phyloP scores from a whole-genome alignment of 2,113 vertebrate genomes.

The Ellobius talpinus region DNA sequence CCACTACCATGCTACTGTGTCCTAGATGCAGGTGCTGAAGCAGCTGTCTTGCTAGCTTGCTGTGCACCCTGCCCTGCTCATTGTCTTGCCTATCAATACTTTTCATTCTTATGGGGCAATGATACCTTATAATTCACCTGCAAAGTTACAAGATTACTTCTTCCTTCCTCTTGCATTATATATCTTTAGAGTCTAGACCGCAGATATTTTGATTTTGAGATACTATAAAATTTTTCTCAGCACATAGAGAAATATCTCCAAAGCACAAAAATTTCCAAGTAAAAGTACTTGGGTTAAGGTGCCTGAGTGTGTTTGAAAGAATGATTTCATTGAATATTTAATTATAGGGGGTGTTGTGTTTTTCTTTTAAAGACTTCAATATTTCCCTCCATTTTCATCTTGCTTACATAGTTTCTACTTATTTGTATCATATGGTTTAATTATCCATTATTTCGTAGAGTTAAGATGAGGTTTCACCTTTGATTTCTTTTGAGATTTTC shows the following conservation, averaged over 20 bases:
- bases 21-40: background rate
- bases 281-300: conserved; percentile 17
- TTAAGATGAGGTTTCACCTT: background rate
- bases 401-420: conserved; percentile 3
- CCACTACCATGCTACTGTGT: background rate
- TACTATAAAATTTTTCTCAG: conserved; percentile 13
- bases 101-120: conserved; percentile 1
- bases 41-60: background rate
- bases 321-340: background rate
- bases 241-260: background rate
- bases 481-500: background rate
- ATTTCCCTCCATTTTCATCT: background rate
- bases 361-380: conserved; percentile 24
- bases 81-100: conserved; percentile 5
- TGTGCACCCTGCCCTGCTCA: background rate
- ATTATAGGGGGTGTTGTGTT: background rate
- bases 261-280: conserved; percentile 5
- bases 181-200: background rate
- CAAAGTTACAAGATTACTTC: conserved; percentile 4
- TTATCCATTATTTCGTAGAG: background rate
- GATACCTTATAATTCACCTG: conserved; percentile 26
- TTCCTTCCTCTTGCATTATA: conserved; percentile 16
- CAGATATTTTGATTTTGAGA: conserved; percentile 29
- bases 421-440: background rate
- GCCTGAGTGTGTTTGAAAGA: background rate